Evolutionary conservation across 1,140 invertebrate genomes (phyloP).

Genomic region (Thrips palmi): DNA sequence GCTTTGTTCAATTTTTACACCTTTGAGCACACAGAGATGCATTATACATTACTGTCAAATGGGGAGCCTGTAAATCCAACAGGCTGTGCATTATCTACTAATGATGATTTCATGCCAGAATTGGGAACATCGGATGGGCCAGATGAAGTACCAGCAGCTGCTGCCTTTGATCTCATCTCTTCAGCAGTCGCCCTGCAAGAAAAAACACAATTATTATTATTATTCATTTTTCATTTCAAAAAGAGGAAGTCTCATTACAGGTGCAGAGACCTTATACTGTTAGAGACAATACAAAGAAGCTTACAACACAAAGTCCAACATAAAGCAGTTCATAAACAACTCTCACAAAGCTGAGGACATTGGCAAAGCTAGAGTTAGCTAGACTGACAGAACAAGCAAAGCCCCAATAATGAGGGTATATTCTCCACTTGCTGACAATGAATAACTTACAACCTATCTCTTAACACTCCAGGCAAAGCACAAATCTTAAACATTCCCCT

Average conservation of each 20-base stretch:
- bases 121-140: constrained; percentile 3
- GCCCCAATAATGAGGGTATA: no score
- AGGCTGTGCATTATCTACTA: constrained; percentile 12
- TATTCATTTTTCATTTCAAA: background rate
- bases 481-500: no score
- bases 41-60: constrained; percentile 9
- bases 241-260: background rate
- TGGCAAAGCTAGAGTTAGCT: no score
- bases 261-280: background rate
- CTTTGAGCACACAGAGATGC: no score
- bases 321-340: no score
- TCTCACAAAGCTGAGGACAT: no score
- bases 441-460: no score
- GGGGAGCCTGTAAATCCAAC: constrained; percentile 7
- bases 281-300: constrained; percentile 2
- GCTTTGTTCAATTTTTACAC: no score
- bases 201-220: no score
- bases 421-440: no score
- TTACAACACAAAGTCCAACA: background rate
- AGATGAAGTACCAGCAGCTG: constrained; percentile 14
- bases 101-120: constrained; percentile 9
- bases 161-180: constrained; percentile 52
- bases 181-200: constrained; percentile 45
- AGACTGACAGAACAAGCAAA: no score
- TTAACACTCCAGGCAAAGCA: no score